A percentile compares a stretch with the other conserved stretches of the same genome.
Conservation (phyloP, 2,888 invertebrate species). For the Hydropsyche betteni region DNA sequence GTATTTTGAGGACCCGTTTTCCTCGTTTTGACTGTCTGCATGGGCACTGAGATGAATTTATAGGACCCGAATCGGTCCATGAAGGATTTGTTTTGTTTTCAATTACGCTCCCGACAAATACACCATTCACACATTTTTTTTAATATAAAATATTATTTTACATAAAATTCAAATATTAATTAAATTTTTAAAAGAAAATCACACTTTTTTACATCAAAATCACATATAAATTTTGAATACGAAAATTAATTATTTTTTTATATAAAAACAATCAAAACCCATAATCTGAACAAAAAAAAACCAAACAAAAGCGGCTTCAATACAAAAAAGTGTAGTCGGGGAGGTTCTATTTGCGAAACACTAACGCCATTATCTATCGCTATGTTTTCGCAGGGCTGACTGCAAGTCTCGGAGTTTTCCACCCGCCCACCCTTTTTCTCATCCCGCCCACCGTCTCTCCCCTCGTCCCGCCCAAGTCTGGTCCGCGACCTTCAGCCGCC, state of each 20-base stretch:
- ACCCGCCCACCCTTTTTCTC: no score
- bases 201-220: no score
- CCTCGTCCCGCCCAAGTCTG: constrained; percentile 36
- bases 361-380: constrained; percentile 26
- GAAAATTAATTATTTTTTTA: no score
- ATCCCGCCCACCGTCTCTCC: no score
- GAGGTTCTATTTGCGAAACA: constrained; percentile 20
- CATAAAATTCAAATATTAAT: no score
- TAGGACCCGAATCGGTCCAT: constrained; percentile 20
- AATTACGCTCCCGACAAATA: constrained; percentile 27
- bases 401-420: constrained; percentile 10
- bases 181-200: no score
- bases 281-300: no score
- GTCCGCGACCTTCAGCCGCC: constrained; percentile 41
- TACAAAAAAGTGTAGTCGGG: no score
- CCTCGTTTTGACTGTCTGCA: constrained; percentile 7
- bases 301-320: no score
- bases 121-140: not conserved
- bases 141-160: no score
- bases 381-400: constrained; percentile 10
- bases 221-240: no score
- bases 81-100: constrained; percentile 21
- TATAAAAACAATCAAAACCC: no score
- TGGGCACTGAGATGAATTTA: constrained; percentile 9
- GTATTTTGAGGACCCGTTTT: constrained; percentile 23